phyloP scores from a whole-genome alignment of 2,888 invertebrate species.

The Lobophora halterata region DNA sequence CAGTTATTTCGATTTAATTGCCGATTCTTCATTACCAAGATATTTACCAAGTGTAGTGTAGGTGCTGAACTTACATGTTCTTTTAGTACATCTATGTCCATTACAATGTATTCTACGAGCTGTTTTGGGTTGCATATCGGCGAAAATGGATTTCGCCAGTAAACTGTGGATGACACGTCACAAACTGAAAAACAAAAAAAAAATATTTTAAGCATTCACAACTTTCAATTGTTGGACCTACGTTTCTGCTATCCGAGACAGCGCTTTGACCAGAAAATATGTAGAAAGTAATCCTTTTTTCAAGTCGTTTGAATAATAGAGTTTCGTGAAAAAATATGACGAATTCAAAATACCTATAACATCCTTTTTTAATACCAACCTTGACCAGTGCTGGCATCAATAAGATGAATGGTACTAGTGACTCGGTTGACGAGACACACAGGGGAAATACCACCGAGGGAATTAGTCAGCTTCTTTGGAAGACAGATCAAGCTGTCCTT shows the following conservation, averaged over 20 bases:
- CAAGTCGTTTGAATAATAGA: too few relatives aligned
- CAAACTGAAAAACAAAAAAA: slow-evolving; percentile 81
- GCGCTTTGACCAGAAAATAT: too few relatives aligned
- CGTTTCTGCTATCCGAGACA: too few relatives aligned
- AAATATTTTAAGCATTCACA: neutral
- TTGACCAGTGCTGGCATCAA: slow-evolving; percentile 94
- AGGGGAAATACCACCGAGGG: slow-evolving; percentile 92
- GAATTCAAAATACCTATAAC: too few relatives aligned
- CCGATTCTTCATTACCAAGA: too few relatives aligned
- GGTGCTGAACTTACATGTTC: slow-evolving; percentile 72
- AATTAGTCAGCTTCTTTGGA: slow-evolving; percentile 91
- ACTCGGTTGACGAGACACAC: slow-evolving; percentile 94
- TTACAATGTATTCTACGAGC: slow-evolving; percentile 94
- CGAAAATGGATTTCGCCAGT: slow-evolving; percentile 93
- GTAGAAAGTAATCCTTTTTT: too few relatives aligned
- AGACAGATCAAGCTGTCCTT: slow-evolving; percentile 96
- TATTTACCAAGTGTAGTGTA: too few relatives aligned
- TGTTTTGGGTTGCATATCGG: slow-evolving; percentile 95
- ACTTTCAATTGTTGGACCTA: neutral
- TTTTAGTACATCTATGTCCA: slow-evolving; percentile 93
- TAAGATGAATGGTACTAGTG: slow-evolving; percentile 93
- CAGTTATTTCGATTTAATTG: too few relatives aligned
- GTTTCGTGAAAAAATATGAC: too few relatives aligned
- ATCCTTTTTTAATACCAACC: slow-evolving; percentile 66
- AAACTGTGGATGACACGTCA: slow-evolving; percentile 89